Evolutionary conservation across 2,888 invertebrate genomes (phyloP).

Genomic region (Latrodectus elegans): DNA sequence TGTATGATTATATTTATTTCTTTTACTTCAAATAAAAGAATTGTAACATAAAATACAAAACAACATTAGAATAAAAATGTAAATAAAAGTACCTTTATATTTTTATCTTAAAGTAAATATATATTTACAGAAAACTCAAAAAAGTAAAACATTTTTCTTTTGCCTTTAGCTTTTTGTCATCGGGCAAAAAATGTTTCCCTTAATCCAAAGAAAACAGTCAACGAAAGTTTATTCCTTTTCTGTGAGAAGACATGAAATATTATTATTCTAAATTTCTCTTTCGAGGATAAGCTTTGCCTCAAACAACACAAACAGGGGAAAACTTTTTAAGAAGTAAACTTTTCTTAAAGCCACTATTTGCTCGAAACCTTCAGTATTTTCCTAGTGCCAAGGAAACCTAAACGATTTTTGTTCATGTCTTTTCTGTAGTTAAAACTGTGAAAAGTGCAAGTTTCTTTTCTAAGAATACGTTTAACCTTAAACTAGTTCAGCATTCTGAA

Average conservation of each 20-base stretch:
- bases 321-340: conserved; percentile 22
- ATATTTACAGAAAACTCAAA: neutral
- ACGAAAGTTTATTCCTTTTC: conserved; percentile 39
- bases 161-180: conserved; percentile 7
- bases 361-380: conserved; percentile 26
- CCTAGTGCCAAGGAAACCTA: conserved; percentile 12
- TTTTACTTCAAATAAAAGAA: too few relatives aligned
- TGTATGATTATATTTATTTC: too few relatives aligned
- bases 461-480: neutral
- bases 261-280: conserved; percentile 44
- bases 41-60: too few relatives aligned
- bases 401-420: neutral
- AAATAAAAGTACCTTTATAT: neutral
- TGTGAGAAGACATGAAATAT: conserved; percentile 37
- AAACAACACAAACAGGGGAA: conserved; percentile 34
- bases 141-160: conserved; percentile 18
- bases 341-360: conserved; percentile 26
- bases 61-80: too few relatives aligned
- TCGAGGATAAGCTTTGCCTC: conserved; percentile 23
- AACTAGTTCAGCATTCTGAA: neutral
- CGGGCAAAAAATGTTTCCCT: conserved; percentile 27
- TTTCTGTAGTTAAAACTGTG: neutral
- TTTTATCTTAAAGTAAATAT: conserved; percentile 29
- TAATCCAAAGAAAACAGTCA: conserved; percentile 41
- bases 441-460: neutral